Conservation (phyloP, 2,113 vertebrate species). For the Suncus etruscus region DNA sequence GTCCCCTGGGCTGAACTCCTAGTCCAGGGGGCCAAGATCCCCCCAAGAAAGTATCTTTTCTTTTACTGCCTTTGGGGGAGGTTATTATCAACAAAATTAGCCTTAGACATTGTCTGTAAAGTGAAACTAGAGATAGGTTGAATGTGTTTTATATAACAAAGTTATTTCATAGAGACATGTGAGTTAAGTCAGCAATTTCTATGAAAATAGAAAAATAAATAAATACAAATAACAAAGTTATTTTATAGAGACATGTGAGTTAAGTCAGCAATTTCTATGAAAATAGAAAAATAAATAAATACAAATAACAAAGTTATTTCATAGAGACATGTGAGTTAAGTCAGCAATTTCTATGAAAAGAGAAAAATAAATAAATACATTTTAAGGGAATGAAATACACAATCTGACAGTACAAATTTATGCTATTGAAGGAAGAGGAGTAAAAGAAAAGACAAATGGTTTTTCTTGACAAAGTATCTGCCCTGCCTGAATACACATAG, state of each 20-base stretch:
- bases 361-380: slow-evolving; percentile 46
- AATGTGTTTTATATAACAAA: slow-evolving; percentile 82
- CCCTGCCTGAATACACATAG: background rate
- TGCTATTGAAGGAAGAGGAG: background rate
- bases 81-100: slow-evolving; percentile 37
- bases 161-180: slow-evolving; percentile 86
- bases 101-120: slow-evolving; percentile 89
- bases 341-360: slow-evolving; percentile 88
- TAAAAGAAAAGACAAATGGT: slow-evolving; percentile 35
- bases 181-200: slow-evolving; percentile 95
- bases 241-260: slow-evolving; percentile 89
- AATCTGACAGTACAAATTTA: slow-evolving; percentile 42
- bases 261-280: slow-evolving; percentile 95
- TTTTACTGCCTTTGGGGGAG: too few species aligned
- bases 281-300: too few species aligned
- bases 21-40: too few species aligned
- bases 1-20: too few species aligned
- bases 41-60: too few species aligned
- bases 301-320: slow-evolving; percentile 86
- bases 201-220: too few species aligned
- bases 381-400: slow-evolving; percentile 5
- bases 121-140: slow-evolving; percentile 89
- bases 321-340: slow-evolving; percentile 91
- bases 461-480: slow-evolving; percentile 53
- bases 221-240: slow-evolving; percentile 87